Evolutionary conservation across 2,113 vertebrate species (phyloP), one percentile per base, ranked within the genome.

Genomic region (Dendrocopos noguchii): DNA sequence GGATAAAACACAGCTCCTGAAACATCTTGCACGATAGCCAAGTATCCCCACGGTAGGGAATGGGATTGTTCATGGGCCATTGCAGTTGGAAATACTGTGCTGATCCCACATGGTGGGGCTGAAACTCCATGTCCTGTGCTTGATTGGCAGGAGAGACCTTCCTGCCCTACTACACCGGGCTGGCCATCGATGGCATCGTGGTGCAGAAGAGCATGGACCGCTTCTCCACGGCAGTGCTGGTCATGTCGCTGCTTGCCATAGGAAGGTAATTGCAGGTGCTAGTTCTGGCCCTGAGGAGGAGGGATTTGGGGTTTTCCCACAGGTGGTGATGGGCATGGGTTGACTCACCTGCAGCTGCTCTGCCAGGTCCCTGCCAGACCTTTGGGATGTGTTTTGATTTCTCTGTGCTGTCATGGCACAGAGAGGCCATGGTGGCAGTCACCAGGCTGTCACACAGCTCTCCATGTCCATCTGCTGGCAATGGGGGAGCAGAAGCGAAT

Each of bases 161-260:
- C 91, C 98, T 99, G 42, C 99, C 99, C 1, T 99, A 97, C 96
- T 99, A 98, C 97, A 99, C 98, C 0, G 99, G 99, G 46, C 95
- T 97, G 80, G 98, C 98, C 81, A 99, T 99, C 4, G 99, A 99
- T 1, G 97, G 98, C 63, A 99, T 99, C 3, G 98, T 99, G 92
- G 98, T 98, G 93, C 98, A 99, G 94, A 98, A 99, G 92, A 99
- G 98, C 97, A 99, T 99, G 98, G 98, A 98, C 70, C 93, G 98
- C 90, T 99, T 99, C 95, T 97, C 96, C 79, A 98, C 97, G 0
- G 98, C 98, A 0, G 97, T 99, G 79, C 55, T 98, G 39, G 96
- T 97, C 36, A 97, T 99, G 91, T 95, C 97, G 0, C 80, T 95
- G 47, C 97, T 99, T 18, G 98, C 98, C 88, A 87, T 99, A 5